phyloP scores from a whole-genome alignment of 2,888 invertebrate species.

The Tortrix viridana region DNA sequence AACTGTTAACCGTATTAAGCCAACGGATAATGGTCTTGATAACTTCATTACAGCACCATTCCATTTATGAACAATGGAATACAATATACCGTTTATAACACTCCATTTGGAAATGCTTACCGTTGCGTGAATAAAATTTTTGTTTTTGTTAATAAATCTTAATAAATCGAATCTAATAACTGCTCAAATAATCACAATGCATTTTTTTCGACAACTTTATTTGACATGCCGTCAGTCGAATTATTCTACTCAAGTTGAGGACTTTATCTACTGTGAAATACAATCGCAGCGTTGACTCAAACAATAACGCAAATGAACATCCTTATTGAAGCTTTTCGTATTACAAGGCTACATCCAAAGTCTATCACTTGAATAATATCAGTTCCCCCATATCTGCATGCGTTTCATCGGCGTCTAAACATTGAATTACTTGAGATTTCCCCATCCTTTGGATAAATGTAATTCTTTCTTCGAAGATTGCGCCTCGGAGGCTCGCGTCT shows the following conservation, averaged over 20 bases:
- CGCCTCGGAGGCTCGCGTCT: constrained; percentile 68
- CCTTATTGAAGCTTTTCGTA: constrained; percentile 20
- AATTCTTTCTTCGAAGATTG: constrained; percentile 80
- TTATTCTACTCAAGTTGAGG: constrained; percentile 31
- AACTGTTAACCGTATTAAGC: constrained; percentile 24
- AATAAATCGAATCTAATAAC: constrained; percentile 16
- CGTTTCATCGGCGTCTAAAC: constrained; percentile 65
- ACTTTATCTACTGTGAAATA: constrained; percentile 23
- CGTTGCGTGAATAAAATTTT: constrained; percentile 22
- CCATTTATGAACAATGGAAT: constrained; percentile 12
- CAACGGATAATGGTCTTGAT: constrained; percentile 13
- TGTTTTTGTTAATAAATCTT: constrained; percentile 17
- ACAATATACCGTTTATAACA: constrained; percentile 3
- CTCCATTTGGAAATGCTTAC: constrained; percentile 6
- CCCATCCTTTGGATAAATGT: constrained; percentile 77
- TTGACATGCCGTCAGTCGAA: constrained; percentile 28
- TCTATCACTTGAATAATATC: constrained; percentile 19
- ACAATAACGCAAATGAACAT: constrained; percentile 20
- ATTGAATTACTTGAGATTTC: constrained; percentile 79
- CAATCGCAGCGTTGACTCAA: constrained; percentile 25
- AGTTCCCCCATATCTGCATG: constrained; percentile 50
- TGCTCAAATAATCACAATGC: constrained; percentile 23
- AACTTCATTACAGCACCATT: constrained; percentile 8
- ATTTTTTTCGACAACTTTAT: constrained; percentile 31
- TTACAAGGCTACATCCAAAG: constrained; percentile 26